Base-by-base conservation (phyloP, 1,140 invertebrate species). In the Meloidogyne hapla region DNA sequence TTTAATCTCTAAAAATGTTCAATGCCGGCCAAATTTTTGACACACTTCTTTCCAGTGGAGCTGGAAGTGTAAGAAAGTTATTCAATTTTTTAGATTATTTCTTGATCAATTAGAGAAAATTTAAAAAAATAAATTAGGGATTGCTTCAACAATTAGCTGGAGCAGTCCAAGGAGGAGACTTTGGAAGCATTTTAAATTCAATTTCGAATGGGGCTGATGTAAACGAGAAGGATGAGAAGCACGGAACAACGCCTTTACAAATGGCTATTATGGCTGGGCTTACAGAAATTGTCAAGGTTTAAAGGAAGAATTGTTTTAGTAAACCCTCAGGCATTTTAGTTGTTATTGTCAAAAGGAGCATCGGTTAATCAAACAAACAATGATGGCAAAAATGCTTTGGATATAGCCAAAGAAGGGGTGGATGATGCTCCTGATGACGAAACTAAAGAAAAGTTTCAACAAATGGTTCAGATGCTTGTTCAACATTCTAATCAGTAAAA, bases 341-440 rank as follows among this genome's bases (percentile, higher is more conserved):
- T 73, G 12, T 33, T 73, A 38, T 38, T 73, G 12, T 56, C 42
- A 61, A 38, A 61, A 23, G 71, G 71, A 15, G 71, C 71, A 33
- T 42, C 61, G 18, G 71, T 73, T 8, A 73, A 73, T 33, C 56
- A 23, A 38, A 56, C 71, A 26, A 73, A 73, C 12, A 64, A 64
- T 15, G 71, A 73, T 10, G 71, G 71, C 25, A 73, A 73, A 38
- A 61, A 73, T 23, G 71, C 71, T 18, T 61, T 73, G 15, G 40
- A 61, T 12, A 63, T 73, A 25, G 71, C 71, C 12, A 28, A 73
- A 33, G 21, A 73, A 23, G 40, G 38, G 12, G 56, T 64, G 2
- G 71, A 65, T 23, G 40, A 73, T n/a, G 71, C 71, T n/a, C 71
- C 71, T n/a, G 71, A 73, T 38, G 71, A 63, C n/a, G 71, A 73